Conservation (phyloP, 2,113 vertebrate genomes). For the Notarius quadriscutis region DNA sequence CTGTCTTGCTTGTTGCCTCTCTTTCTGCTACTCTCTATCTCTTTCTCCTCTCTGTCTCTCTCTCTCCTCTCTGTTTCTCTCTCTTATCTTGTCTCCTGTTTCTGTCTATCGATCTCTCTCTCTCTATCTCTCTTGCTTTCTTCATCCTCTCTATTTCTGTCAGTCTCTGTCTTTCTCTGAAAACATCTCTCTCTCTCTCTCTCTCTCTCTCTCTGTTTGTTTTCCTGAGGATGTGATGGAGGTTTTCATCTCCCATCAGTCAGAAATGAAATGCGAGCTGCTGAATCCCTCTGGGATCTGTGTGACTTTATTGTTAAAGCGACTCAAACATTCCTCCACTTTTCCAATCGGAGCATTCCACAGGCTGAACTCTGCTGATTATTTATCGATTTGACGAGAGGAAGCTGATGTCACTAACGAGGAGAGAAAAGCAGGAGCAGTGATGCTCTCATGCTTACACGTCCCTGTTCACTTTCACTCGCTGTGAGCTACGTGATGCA, state of each 20-base stretch:
- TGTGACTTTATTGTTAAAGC: background rate
- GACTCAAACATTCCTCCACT: background rate
- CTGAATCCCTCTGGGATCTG: background rate
- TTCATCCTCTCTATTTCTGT: background rate
- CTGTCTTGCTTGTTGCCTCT: background rate
- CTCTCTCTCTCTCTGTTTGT: background rate
- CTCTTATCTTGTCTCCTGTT: background rate
- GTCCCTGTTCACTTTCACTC: background rate
- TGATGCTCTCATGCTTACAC: background rate
- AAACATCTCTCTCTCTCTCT: background rate
- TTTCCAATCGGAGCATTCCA: background rate
- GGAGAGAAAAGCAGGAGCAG: background rate
- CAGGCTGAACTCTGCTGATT: background rate
- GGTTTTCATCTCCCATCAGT: background rate
- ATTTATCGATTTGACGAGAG: background rate
- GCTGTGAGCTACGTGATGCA: background rate
- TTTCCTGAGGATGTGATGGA: background rate
- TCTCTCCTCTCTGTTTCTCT: background rate
- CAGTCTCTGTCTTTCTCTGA: background rate
- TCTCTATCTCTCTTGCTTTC: background rate
- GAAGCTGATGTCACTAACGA: background rate
- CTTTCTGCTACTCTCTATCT: background rate
- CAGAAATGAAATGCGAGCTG: background rate
- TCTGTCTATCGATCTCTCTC: background rate
- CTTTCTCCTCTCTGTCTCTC: background rate